Evolutionary conservation across 92 coral and sea anemone species (phyloP), one percentile per base, ranked within the genome.

Genomic region (Umimayanthus chanpuru): DNA sequence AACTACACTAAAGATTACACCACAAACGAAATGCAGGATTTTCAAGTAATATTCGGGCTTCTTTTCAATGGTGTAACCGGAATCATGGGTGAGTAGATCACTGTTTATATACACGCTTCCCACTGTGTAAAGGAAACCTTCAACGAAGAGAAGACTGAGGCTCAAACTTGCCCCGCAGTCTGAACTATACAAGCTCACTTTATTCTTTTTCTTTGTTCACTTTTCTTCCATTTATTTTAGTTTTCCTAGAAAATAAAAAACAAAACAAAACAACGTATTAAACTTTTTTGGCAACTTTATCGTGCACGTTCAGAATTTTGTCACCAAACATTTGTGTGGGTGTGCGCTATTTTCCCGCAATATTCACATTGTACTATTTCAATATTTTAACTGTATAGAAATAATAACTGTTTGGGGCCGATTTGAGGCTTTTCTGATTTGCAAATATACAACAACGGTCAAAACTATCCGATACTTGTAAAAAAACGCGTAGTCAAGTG

Each of bases 41-140:
- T 86, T 40, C 85, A 92, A 76, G 25, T 87, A 38, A 95, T 97
- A 83, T 97, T 97, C 90, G 99, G 96, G 70, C 95, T 97, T 47
- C 92, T 97, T 32, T 97, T 97, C 92, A 97, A 97, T 80, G 99
- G 99, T 16, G 99, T 97, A 9, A 97, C 99, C 43, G 99, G 99
- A 50, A 93, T 97, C 58, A 97, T 97, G 99, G 99, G 99, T 97
- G 85, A 82, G 88, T 9, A 80, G 1, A 80, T 20, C 20, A 9
- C 70, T 85, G 32, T 67, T 66, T 0, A 12, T 39, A 25, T 53
- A 53, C 58, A 2, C 20, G 58, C 58, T 53, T 53, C 14, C 58
- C 20, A 53, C 4, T 53, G 58, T 53, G 58, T 53, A 12, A 53
- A 53, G 58, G 58, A 53, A 53, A 53, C 58, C 18, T 53, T 53